These are phyloP conservation scores for Cossypha polioptera DNA, from an alignment of 2,797 vertebrate genomes.

Conservation along the genomic window DNA sequence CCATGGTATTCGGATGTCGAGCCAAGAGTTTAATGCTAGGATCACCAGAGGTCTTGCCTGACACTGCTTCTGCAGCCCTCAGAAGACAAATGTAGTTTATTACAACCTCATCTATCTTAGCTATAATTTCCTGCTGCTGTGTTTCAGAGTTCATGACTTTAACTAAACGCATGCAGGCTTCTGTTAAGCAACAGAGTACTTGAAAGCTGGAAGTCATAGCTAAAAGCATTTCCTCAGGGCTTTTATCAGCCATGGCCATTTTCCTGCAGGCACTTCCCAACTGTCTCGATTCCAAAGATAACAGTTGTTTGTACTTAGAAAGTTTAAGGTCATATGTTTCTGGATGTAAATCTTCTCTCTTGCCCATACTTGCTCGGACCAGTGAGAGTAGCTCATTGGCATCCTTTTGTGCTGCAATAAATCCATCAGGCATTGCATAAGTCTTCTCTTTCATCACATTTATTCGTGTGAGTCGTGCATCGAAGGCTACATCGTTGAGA, in stretches of 20 bases:
- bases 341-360: slow-evolving; percentile 70
- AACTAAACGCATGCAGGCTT: slow-evolving; percentile 92
- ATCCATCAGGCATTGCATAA: slow-evolving; percentile 88
- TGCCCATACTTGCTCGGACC: slow-evolving; percentile 80
- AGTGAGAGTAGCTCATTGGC: slow-evolving; percentile 88
- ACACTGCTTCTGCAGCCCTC: slow-evolving; percentile 86
- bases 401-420: slow-evolving; percentile 88
- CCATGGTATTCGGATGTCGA: slow-evolving; percentile 90
- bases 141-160: slow-evolving; percentile 84
- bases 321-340: slow-evolving; percentile 78
- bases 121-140: slow-evolving; percentile 84
- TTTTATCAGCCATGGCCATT: slow-evolving; percentile 87
- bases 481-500: slow-evolving; percentile 78
- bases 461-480: slow-evolving; percentile 80
- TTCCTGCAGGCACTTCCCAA: slow-evolving; percentile 89
- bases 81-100: slow-evolving; percentile 89
- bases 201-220: slow-evolving; percentile 94
- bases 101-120: slow-evolving; percentile 87
- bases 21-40: slow-evolving; percentile 87
- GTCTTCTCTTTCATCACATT: slow-evolving; percentile 88
- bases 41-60: slow-evolving; percentile 81
- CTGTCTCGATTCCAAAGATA: slow-evolving; percentile 88
- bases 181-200: slow-evolving; percentile 91
- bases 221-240: slow-evolving; percentile 89
- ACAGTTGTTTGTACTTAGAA: slow-evolving; percentile 85